Percentiles rank a stretch among this genome's conserved stretches.
Evolutionary conservation across 2,888 invertebrate genomes (phyloP).

Genomic region (Ochropleura plecta): DNA sequence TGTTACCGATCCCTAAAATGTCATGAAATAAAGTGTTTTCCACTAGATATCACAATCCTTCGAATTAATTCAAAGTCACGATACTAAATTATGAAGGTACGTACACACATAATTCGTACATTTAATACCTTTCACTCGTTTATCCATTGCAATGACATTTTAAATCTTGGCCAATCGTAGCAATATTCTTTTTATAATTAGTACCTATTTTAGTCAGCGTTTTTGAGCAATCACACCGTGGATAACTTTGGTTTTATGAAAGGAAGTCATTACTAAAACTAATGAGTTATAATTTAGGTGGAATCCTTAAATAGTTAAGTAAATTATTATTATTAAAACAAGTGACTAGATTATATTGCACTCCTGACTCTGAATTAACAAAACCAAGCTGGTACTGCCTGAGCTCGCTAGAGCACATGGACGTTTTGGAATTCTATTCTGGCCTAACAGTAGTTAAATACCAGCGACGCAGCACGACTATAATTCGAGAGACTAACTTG

Average conservation of each 20-base stretch:
- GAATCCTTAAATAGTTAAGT: slow-evolving; percentile 8
- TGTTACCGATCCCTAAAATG: slow-evolving; percentile 49
- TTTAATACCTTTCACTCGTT: slow-evolving; percentile 51
- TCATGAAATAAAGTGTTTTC: slow-evolving; percentile 49
- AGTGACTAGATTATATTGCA: slow-evolving; percentile 50
- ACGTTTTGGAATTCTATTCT: slow-evolving; percentile 25
- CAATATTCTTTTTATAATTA: slow-evolving; percentile 33
- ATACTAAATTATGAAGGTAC: slow-evolving; percentile 49
- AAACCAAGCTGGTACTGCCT: slow-evolving; percentile 17
- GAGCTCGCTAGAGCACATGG: slow-evolving; percentile 26
- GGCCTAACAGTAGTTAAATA: slow-evolving; percentile 17
- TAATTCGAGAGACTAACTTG: slow-evolving; percentile 11
- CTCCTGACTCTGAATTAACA: slow-evolving; percentile 34
- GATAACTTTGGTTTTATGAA: slow-evolving; percentile 28
- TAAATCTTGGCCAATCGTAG: slow-evolving; percentile 71
- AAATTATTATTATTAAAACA: slow-evolving; percentile 22
- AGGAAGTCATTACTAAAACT: slow-evolving; percentile 32
- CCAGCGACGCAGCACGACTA: slow-evolving; percentile 20
- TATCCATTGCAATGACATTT: slow-evolving; percentile 65
- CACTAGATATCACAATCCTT: slow-evolving; percentile 64
- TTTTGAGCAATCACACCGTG: slow-evolving; percentile 66
- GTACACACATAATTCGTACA: slow-evolving; percentile 53
- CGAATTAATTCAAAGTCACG: slow-evolving; percentile 55
- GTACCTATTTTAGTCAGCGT: slow-evolving; percentile 47
- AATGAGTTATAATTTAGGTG: slow-evolving; percentile 34